phyloP scores from a whole-genome alignment of 2,797 vertebrate genomes.

The Myotis pilosus region DNA sequence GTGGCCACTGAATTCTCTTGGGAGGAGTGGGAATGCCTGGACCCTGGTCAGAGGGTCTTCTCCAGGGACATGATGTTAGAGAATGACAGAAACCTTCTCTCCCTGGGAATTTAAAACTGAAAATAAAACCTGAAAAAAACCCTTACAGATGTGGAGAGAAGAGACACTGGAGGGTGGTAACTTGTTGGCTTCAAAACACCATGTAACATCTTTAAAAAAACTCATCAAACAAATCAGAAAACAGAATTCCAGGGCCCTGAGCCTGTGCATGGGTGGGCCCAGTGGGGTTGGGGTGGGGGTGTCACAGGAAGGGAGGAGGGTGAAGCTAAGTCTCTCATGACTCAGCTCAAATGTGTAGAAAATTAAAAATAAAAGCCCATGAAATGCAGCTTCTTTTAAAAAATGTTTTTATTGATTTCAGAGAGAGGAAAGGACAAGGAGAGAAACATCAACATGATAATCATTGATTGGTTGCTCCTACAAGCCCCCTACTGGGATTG shows the following conservation, averaged over 20 bases:
- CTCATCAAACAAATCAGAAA: conserved; percentile 71
- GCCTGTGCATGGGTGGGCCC: conserved; percentile 69
- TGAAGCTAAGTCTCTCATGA: conserved; percentile 79
- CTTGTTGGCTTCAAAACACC: conserved; percentile 88
- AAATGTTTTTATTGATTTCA: conserved; percentile 60
- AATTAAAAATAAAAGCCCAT: conserved; percentile 87
- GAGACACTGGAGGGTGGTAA: conserved; percentile 85
- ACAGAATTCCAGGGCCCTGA: conserved; percentile 74
- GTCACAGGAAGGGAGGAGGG: conserved; percentile 66
- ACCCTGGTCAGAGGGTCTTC: not conserved
- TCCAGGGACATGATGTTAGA: not conserved
- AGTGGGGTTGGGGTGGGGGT: conserved; percentile 67
- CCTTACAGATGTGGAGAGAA: conserved; percentile 86
- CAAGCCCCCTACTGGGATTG: no score
- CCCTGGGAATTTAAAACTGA: conserved; percentile 92
- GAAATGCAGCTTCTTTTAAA: conserved; percentile 85
- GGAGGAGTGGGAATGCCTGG: not conserved
- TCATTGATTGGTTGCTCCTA: no score
- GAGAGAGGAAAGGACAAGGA: no score
- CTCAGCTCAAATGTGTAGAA: conserved; percentile 83
- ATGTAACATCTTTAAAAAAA: conserved; percentile 84
- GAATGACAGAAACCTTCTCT: not conserved
- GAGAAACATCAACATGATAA: no score
- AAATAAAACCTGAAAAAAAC: conserved; percentile 88
- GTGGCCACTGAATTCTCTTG: not conserved